Evolutionary conservation across 2,797 vertebrate genomes (phyloP), one percentile per base, ranked within the genome.

Genomic region (Rhinichthys osculus): DNA sequence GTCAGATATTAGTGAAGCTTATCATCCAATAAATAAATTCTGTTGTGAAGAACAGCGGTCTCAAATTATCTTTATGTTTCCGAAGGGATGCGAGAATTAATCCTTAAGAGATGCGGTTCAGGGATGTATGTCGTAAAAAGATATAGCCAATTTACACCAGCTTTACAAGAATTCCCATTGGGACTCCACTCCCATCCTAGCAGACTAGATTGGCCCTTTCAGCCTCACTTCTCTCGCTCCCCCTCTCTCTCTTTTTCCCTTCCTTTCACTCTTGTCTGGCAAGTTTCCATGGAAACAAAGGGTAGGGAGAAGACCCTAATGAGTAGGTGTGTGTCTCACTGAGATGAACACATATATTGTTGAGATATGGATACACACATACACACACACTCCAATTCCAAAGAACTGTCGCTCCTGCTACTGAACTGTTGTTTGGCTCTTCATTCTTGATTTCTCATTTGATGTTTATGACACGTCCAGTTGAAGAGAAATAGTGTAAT

Each of bases 211-310:
- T 91, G 93, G 93, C 89, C 92, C 86, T 88, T 88, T 88, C 86
- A 88, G 84, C 85, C 79, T 91, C 92, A 90, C 91, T 73, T 71
- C 74, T 54, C 27, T 64, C 50, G 16, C 71, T 17, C 44, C 3
- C 38, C 42, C 11, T 16, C 38, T 47, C 79, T 54, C 50, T 91
- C 87, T 91, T 62, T 30, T 27, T 54, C 71, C 30, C 64, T 71
- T 89, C 89, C 90, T 90, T 89, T 92, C 85, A 90, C 86, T 88
- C 91, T 90, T 92, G 91, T 88, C 91, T 93, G 90, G 94, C 92
- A 95, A 84, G 95, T 96, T 95, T 94, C 95, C 95, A 96, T 96
- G 95, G 95, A 94, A 96, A 96, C 95, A 95, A 93, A 92, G 90
- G 90, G 88, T 38, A 89, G 86, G 88, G 85, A 90, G 89, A 91